Evolutionary conservation across 92 coral and sea anemone species (phyloP).

Genomic region (Zoanthus gigantus): DNA sequence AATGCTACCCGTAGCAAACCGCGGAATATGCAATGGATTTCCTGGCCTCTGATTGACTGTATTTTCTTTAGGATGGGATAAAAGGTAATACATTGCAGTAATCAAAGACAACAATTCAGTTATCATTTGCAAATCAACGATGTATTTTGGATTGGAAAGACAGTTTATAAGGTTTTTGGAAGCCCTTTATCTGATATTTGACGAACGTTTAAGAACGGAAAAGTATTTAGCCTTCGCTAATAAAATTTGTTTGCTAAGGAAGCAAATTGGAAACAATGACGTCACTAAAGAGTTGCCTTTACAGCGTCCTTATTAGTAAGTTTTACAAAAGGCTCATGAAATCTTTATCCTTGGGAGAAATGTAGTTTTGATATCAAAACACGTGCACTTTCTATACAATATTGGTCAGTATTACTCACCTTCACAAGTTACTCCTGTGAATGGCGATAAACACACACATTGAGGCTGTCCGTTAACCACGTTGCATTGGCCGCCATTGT

Average conservation of each 20-base stretch:
- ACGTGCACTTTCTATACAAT: too few species aligned
- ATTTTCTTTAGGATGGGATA: background rate
- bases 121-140: background rate
- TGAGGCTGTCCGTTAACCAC: slow-evolving; percentile 58
- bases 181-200: background rate
- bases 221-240: background rate
- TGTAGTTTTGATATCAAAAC: background rate
- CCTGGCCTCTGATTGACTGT: too few species aligned
- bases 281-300: too few species aligned
- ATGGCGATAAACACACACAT: slow-evolving; percentile 77
- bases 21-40: too few species aligned
- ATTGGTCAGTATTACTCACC: slow-evolving; percentile 50
- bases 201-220: background rate
- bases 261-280: too few species aligned
- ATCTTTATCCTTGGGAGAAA: too few species aligned
- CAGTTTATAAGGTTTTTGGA: background rate
- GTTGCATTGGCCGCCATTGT: slow-evolving; percentile 89
- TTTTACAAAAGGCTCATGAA: too few species aligned
- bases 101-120: background rate
- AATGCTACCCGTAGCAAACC: too few species aligned
- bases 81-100: background rate
- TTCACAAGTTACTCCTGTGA: slow-evolving; percentile 78
- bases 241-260: background rate
- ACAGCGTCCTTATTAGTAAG: too few species aligned
- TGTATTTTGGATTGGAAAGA: background rate